These are phyloP conservation scores for Trematocara zebra DNA, from an alignment of 2,113 vertebrate species.

Conservation along the genomic window DNA sequence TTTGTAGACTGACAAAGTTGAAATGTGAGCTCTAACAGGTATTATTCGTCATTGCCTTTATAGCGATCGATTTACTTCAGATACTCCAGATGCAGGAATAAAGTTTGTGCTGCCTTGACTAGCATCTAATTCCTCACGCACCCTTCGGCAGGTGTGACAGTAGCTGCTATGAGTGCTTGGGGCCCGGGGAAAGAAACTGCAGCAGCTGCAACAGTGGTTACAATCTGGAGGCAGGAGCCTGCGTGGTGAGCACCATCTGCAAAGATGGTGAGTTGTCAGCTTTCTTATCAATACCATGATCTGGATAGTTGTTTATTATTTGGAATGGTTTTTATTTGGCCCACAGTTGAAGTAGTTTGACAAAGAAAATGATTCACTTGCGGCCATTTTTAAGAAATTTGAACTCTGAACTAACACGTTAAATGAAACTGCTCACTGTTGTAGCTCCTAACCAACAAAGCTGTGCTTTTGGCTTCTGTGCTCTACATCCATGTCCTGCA, in stretches of 20 bases:
- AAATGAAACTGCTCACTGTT: neutral
- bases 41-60: neutral
- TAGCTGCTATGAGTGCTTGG: conserved; percentile 87
- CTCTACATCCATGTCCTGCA: neutral
- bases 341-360: neutral
- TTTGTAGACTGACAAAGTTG: neutral
- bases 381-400: neutral
- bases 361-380: neutral
- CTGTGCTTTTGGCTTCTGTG: neutral
- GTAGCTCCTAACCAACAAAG: neutral
- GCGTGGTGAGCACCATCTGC: conserved; percentile 92
- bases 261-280: conserved; percentile 95
- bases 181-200: conserved; percentile 91
- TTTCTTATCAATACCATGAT: conserved; percentile 13
- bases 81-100: neutral
- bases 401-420: conserved; percentile 26
- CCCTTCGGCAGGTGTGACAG: conserved; percentile 80
- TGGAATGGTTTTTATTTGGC: neutral
- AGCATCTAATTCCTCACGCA: neutral
- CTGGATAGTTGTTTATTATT: neutral
- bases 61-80: neutral
- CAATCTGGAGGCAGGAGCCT: conserved; percentile 86
- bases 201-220: conserved; percentile 89
- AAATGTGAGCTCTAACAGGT: neutral
- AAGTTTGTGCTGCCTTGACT: neutral